Conservation (phyloP, 2,888 invertebrate species). For the Drepana falcataria region DNA sequence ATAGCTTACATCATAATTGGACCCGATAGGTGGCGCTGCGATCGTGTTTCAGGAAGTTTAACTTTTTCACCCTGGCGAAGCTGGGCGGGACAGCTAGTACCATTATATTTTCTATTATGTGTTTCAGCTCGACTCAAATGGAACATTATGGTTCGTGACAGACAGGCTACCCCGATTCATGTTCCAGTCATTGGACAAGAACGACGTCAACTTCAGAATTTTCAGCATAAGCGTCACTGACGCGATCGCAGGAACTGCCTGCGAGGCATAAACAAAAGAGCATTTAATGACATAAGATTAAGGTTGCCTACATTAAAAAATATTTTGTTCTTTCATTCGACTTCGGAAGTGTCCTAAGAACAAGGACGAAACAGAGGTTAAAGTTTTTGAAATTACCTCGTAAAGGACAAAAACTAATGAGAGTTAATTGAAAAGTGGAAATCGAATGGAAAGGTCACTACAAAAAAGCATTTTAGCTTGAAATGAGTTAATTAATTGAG, state of each 20-base stretch:
- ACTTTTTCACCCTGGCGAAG: background rate
- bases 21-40: too few species aligned
- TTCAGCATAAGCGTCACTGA: constrained; percentile 74
- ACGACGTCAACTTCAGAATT: constrained; percentile 84
- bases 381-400: too few species aligned
- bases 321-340: background rate
- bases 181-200: constrained; percentile 80
- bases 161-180: constrained; percentile 87
- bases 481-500: too few species aligned
- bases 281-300: background rate
- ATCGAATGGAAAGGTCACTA: too few species aligned
- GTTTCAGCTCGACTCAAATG: constrained; percentile 76
- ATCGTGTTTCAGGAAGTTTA: too few species aligned
- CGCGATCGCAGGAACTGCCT: constrained; percentile 77
- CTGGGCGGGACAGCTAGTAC: background rate
- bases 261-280: constrained; percentile 38
- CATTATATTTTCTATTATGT: background rate
- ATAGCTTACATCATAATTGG: too few species aligned
- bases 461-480: too few species aligned
- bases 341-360: background rate
- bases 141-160: constrained; percentile 84
- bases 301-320: background rate
- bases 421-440: too few species aligned
- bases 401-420: too few species aligned
- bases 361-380: too few species aligned